These are phyloP conservation scores for Andricus curvator DNA, from an alignment of 2,888 invertebrate species.

Conservation along the genomic window DNA sequence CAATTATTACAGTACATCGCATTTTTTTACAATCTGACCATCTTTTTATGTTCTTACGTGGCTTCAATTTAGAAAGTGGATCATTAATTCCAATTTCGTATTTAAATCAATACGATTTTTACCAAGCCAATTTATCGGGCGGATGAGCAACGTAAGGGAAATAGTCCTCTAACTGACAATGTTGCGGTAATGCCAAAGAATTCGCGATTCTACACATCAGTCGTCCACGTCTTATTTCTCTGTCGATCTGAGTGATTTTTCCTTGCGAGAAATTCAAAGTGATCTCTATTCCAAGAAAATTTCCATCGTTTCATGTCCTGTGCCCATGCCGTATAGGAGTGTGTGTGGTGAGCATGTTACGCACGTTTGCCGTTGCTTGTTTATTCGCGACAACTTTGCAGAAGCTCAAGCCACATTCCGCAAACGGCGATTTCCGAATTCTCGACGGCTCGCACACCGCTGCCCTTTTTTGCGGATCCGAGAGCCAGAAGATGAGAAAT, in stretches of 20 bases:
- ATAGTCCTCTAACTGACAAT: neutral
- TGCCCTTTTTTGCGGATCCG: conserved; percentile 15
- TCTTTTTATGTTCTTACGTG: neutral
- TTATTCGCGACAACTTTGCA: conserved; percentile 33
- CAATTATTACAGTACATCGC: neutral
- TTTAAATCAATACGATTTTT: neutral
- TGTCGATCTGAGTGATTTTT: neutral
- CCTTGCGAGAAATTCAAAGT: neutral
- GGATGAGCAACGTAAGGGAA: neutral
- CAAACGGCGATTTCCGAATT: conserved; percentile 57
- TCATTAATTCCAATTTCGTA: neutral
- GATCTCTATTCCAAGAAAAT: conserved; percentile 8
- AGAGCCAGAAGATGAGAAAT: neutral
- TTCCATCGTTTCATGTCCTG: conserved; percentile 10
- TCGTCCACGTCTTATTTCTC: neutral
- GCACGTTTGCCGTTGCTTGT: conserved; percentile 30
- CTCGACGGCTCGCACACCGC: conserved; percentile 41
- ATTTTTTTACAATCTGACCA: neutral
- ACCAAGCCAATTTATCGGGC: neutral
- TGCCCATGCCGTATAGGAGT: neutral
- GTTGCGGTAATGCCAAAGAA: neutral
- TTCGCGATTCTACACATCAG: neutral
- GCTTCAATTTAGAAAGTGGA: neutral
- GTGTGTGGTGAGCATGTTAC: conserved; percentile 2
- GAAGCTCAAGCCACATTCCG: conserved; percentile 53